Evolutionary conservation across 2,797 vertebrate species (phyloP).

Genomic region (Chiropotes sagulatus): DNA sequence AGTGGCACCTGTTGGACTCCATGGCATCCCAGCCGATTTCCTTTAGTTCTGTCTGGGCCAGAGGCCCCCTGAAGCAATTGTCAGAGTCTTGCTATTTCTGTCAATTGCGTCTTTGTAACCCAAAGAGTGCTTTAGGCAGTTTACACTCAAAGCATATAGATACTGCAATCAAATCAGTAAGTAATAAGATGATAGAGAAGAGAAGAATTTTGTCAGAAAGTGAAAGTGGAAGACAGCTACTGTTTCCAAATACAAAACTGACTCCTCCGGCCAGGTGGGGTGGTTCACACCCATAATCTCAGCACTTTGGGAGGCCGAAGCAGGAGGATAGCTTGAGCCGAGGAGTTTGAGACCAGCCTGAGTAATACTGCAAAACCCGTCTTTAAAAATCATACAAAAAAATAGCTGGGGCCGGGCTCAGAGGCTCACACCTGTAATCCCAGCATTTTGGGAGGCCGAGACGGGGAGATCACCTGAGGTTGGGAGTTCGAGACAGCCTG

Average conservation of each 20-base stretch:
- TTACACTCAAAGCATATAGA: not conserved
- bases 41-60: not conserved
- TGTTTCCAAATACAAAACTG: not conserved
- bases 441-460: too few relatives aligned
- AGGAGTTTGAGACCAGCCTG: too few relatives aligned
- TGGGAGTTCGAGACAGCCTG: too few relatives aligned
- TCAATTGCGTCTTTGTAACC: not conserved
- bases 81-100: not conserved
- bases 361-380: too few relatives aligned
- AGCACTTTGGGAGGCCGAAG: too few relatives aligned
- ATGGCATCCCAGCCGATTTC: not conserved
- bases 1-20: accelerated
- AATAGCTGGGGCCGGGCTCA: too few relatives aligned
- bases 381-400: too few relatives aligned
- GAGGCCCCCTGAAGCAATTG: not conserved
- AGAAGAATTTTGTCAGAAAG: not conserved
- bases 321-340: too few relatives aligned
- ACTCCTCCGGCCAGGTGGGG: too few relatives aligned
- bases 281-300: too few relatives aligned
- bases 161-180: not conserved
- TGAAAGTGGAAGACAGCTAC: not conserved
- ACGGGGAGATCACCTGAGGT: too few relatives aligned
- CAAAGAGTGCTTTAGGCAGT: not conserved
- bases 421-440: too few relatives aligned
- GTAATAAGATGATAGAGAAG: not conserved